Base-by-base conservation (phyloP, 1,140 invertebrate genomes). In the Melipona quadrifasciata region DNA sequence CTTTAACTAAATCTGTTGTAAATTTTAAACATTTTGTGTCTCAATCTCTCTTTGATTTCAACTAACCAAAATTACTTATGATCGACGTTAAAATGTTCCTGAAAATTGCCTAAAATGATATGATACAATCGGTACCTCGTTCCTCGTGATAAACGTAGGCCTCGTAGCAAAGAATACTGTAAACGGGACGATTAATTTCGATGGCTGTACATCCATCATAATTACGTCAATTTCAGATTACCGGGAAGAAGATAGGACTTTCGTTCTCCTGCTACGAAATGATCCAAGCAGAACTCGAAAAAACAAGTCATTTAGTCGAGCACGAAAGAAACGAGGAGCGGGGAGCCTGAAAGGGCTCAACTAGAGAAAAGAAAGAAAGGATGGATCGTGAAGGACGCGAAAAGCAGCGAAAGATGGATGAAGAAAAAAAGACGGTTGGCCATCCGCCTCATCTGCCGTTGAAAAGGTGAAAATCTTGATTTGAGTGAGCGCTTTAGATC, bases 401-500 rank as follows among this genome's bases (percentile, higher is more conserved):
- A 17, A n/a, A 58, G 51, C 78, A 58, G 76, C 73, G 87, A 89
- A 87, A 89, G 87, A 89, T 88, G 87, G 87, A 89, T 89, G 87
- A 75, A 64, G 79, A 89, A 88, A 86, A 89, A 89, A 81, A 6
- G 70, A 80, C 70, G 77, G 86, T 82, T 67, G 67, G 84, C 75
- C 84, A 71, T 75, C 80, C 84, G 81, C 78, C 82, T 70, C 77
- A 83, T 87, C 88, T 79, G 78, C 81, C 74, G 85, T 73, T 90
- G 86, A 90, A 91, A 91, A 90, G 90, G 88, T 90, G 90, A 92
- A 86, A 89, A 91, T 92, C 91, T 91, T 89, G 90, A 92, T 90
- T 91, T 88, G 90, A 90, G 87, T 87, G 90, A 87, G 82, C 86
- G 88, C 86, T 89, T 88, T 82, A 81, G 88, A 83, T 83, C 86